Evolutionary conservation across 2,113 vertebrate genomes (phyloP).

Genomic region (Pelodiscus sinensis): DNA sequence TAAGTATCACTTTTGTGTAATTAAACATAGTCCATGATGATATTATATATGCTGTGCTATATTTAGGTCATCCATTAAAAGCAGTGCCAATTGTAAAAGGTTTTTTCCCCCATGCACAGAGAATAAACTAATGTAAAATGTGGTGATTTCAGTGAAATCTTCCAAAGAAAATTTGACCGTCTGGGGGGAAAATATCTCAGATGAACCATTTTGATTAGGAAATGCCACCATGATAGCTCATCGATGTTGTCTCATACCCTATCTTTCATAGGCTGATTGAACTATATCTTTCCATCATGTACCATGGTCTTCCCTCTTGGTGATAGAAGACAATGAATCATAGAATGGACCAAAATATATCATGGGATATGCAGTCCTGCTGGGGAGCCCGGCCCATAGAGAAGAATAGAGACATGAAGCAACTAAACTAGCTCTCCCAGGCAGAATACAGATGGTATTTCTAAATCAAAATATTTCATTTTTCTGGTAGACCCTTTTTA

Average conservation of each 20-base stretch:
- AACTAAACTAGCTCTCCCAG: background rate
- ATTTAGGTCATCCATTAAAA: background rate
- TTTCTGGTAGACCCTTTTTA: background rate
- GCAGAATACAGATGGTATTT: background rate
- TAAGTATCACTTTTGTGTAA: background rate
- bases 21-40: background rate
- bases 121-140: too few relatives aligned
- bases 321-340: background rate
- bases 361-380: background rate
- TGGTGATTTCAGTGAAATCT: background rate
- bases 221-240: background rate
- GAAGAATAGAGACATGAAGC: background rate
- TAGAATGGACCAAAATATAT: background rate
- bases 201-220: background rate
- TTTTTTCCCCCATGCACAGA: background rate
- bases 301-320: background rate
- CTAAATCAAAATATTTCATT: background rate
- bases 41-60: background rate
- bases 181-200: background rate
- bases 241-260: background rate
- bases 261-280: background rate
- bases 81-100: background rate
- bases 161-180: background rate
- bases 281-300: background rate
- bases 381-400: background rate